Evolutionary conservation across 37 sponge, comb jelly and placozoan genomes (phyloP), one percentile per base, ranked within the genome.

Genomic region (Oopsacas minuta): DNA sequence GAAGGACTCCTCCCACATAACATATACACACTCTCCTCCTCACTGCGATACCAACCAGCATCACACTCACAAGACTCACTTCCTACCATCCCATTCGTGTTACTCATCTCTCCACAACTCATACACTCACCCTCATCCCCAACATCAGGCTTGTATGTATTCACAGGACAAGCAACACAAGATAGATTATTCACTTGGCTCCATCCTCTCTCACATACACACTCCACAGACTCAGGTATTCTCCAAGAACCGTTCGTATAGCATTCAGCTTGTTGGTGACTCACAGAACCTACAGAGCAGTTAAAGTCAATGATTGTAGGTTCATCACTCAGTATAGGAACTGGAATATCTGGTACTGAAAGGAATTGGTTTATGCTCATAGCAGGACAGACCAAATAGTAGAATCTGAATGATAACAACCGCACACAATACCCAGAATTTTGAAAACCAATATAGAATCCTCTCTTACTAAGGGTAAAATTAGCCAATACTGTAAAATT

Each of bases 1-100:
- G 75, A 61, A 34, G 75, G 75, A 61, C 75, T 61, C 75, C 75
- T 61, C 30, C 75, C 75, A 61, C 75, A 61, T 12, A 25, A 5
- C 75, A 61, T 3, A 12, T n/a, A 5, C 75, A 3, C 75, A 61
- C 75, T 61, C 75, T 61, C 75, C 75, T n/a, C 75, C 75, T 61
- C 75, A 12, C 75, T n/a, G 20, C 75, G 75, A 12, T 61, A 61
- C 20, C 20, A 61, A 5, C 75, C 75, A 5, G 17, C 75, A 3
- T n/a, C 75, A 61, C 75, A 61, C 75, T 12, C 75, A 61, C 75
- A 61, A 5, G 22, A 5, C 75, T 32, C 75, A 12, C 75, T 61
- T 3, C 75, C 75, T 12, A 34, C 28, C 20, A 3, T 12, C 5
- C 75, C 75, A n/a, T 12, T n/a, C 30, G 75, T 61, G 75, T 34